Base-by-base conservation (phyloP, 2,113 vertebrate genomes). In the Paramormyrops kingsleyae region DNA sequence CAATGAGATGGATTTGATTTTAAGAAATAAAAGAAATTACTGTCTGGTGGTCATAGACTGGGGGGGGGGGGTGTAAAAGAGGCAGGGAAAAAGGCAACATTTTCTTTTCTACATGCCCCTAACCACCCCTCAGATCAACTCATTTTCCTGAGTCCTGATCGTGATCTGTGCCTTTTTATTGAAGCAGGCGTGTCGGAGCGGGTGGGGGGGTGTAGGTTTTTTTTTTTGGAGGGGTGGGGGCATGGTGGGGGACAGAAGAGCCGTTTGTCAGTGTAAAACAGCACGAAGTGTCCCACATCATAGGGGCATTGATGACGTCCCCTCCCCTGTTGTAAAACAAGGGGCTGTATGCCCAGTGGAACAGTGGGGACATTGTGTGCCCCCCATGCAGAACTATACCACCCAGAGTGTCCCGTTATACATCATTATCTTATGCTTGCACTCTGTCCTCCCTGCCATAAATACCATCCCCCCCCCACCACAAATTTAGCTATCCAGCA, bases 251-350 rank as follows among this genome's bases (percentile, higher is more conserved):
- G 93, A 94, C 95, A 97, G 95, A 96, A 96, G 97, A 95, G 96
- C 96, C 95, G 95, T 98, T 97, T 98, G 97, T 97, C 94, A 94
- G 94, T 92, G 94, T 98, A 97, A 99, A 98, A 97, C 93, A 85
- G 95, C 95, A 96, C 95, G 94, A 96, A 98, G 97, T 97, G 98
- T 97, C 97, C 96, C 97, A 97, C 97, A 96, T 96, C 97, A 95
- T 96, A 94, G 94, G 97, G 92, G 96, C 97, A 97, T 98, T 98
- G 96, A 98, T 93, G 90, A 94, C 92, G 44, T 96, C 96, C 97
- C 97, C 97, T 98, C 97, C 98, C 97, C 97, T 98, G 97, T 97
- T 99, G 98, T 99, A 99, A 99, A 99, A 99, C 98, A 98, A 96
- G 96, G 96, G 96, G 95, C 94, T 93, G 94, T 91, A 95, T 95